Conservation (phyloP, 2,888 invertebrate species). For the Lymantria dispar region DNA sequence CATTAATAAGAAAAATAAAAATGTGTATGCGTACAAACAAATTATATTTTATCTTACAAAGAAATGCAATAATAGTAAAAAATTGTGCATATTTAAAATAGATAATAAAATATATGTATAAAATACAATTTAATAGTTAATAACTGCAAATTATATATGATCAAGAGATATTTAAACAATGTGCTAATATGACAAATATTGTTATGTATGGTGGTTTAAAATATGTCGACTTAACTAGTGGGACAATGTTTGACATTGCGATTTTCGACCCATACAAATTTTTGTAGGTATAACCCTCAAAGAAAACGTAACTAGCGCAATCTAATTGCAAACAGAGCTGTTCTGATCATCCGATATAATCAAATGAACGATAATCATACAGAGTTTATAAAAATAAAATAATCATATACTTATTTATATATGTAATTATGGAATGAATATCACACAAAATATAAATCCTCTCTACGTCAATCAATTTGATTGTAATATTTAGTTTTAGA, state of each 20-base stretch:
- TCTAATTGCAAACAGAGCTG: constrained; percentile 71
- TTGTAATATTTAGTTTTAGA: constrained; percentile 30
- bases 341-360: constrained; percentile 21
- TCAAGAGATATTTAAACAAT: constrained; percentile 62
- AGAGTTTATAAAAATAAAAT: constrained; percentile 60
- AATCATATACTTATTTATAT: constrained; percentile 50
- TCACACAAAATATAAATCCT: constrained; percentile 74
- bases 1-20: constrained; percentile 36
- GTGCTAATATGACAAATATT: constrained; percentile 46
- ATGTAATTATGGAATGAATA: constrained; percentile 71
- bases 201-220: constrained; percentile 19
- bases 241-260: constrained; percentile 72
- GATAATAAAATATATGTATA: constrained; percentile 78
- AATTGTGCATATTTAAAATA: constrained; percentile 79
- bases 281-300: constrained; percentile 36
- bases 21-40: constrained; percentile 80
- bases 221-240: constrained; percentile 37
- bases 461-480: constrained; percentile 41
- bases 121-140: constrained; percentile 73
- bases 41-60: constrained; percentile 62
- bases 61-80: constrained; percentile 70
- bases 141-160: constrained; percentile 75
- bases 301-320: constrained; percentile 72
- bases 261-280: constrained; percentile 21
- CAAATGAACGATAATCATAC: background rate